Conservation (phyloP, 2,888 invertebrate species). For the Sinohyriopsis cumingii region DNA sequence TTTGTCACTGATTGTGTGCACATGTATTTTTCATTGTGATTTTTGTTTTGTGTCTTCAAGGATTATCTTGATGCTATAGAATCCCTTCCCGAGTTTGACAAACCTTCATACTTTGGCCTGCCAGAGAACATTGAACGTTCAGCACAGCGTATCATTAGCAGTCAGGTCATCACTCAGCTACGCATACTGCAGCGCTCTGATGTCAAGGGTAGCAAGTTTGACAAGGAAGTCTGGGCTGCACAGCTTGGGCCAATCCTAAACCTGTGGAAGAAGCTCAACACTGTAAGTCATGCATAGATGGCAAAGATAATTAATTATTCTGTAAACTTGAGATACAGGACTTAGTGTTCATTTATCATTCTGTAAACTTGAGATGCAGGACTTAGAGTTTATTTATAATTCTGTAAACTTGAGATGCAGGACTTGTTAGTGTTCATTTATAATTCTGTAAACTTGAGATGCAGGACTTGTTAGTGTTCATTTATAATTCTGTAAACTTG, state of each 20-base stretch:
- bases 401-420: no score
- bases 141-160: slow-evolving; percentile 82
- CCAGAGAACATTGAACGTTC: slow-evolving; percentile 90
- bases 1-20: neutral
- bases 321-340: neutral
- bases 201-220: slow-evolving; percentile 73
- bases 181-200: slow-evolving; percentile 74
- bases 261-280: slow-evolving; percentile 86
- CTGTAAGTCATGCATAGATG: slow-evolving; percentile 58
- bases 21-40: neutral
- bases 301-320: neutral
- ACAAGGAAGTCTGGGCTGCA: slow-evolving; percentile 77
- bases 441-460: neutral
- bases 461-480: neutral
- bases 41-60: slow-evolving; percentile 70
- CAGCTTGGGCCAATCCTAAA: slow-evolving; percentile 82
- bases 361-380: neutral
- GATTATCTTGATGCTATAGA: slow-evolving; percentile 81
- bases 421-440: neutral
- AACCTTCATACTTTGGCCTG: slow-evolving; percentile 85
- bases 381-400: no score
- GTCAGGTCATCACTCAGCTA: slow-evolving; percentile 78
- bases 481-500: neutral
- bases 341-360: neutral
- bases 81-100: slow-evolving; percentile 81